Percentiles rank a stretch among this genome's conserved stretches.
These are phyloP conservation scores for Porphyrio hochstetteri DNA, from an alignment of 2,113 vertebrate genomes.

Conservation along the genomic window DNA sequence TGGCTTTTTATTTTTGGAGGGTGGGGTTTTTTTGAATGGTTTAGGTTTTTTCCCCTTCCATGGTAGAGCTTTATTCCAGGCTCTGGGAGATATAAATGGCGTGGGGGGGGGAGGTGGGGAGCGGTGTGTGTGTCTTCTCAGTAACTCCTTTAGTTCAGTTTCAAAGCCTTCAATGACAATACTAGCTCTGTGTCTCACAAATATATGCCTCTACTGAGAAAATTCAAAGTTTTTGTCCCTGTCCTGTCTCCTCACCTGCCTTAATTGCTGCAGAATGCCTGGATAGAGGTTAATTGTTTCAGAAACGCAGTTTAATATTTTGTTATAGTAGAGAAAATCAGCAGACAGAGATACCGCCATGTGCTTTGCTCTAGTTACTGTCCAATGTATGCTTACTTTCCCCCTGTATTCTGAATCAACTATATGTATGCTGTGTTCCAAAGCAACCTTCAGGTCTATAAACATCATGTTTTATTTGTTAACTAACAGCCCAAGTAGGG, in stretches of 20 bases:
- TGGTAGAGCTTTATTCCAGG: not conserved
- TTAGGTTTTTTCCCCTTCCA: not conserved
- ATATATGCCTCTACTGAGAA: not conserved
- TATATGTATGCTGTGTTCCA: not conserved
- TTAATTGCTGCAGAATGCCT: not conserved
- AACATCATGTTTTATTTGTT: not conserved
- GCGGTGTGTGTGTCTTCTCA: not conserved
- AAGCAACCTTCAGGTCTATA: not conserved
- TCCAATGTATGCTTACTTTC: not conserved
- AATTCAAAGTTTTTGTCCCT: not conserved
- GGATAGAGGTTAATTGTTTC: not conserved
- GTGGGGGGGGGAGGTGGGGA: no score
- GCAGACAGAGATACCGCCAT: not conserved
- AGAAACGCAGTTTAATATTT: not conserved
- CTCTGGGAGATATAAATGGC: not conserved
- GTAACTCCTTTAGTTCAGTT: not conserved
- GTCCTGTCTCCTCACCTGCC: not conserved
- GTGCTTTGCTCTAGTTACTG: not conserved
- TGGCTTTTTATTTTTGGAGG: not conserved
- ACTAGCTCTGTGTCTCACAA: not conserved
- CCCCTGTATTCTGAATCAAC: not conserved
- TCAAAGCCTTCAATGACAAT: not conserved
- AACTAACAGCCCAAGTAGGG: not conserved
- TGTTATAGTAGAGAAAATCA: not conserved
- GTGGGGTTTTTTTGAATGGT: accelerated